phyloP scores from a whole-genome alignment of 2,888 invertebrate species.

The Melanargia galathea region DNA sequence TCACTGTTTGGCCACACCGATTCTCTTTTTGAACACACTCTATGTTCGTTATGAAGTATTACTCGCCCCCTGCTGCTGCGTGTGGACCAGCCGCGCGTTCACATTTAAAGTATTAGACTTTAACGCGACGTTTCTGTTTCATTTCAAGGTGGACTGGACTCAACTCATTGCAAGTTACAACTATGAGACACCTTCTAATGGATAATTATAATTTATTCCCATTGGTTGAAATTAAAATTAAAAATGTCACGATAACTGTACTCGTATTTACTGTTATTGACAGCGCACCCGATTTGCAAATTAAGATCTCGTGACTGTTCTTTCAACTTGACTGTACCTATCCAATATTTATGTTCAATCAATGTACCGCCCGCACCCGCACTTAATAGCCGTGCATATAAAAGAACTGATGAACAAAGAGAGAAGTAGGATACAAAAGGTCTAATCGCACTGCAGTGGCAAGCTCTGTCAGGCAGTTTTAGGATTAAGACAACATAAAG shows the following conservation, averaged over 20 bases:
- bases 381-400: too few relatives aligned
- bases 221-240: background rate
- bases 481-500: too few relatives aligned
- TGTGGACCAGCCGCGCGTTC: conserved; percentile 8
- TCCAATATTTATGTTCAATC: too few relatives aligned
- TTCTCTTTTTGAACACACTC: too few relatives aligned
- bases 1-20: too few relatives aligned
- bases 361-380: too few relatives aligned
- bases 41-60: background rate
- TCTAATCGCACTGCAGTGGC: too few relatives aligned
- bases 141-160: conserved; percentile 26
- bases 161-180: background rate
- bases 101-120: conserved; percentile 21
- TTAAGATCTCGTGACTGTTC: too few relatives aligned
- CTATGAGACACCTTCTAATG: conserved; percentile 8
- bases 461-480: too few relatives aligned
- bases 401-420: too few relatives aligned
- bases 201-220: conserved; percentile 3
- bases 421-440: too few relatives aligned
- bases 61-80: background rate
- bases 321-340: too few relatives aligned
- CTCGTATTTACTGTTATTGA: background rate
- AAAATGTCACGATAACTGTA: conserved; percentile 10
- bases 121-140: conserved; percentile 14
- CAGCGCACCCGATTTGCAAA: conserved; percentile 2